Conservation (phyloP, 2,888 invertebrate genomes). For the Mystacides longicornis region DNA sequence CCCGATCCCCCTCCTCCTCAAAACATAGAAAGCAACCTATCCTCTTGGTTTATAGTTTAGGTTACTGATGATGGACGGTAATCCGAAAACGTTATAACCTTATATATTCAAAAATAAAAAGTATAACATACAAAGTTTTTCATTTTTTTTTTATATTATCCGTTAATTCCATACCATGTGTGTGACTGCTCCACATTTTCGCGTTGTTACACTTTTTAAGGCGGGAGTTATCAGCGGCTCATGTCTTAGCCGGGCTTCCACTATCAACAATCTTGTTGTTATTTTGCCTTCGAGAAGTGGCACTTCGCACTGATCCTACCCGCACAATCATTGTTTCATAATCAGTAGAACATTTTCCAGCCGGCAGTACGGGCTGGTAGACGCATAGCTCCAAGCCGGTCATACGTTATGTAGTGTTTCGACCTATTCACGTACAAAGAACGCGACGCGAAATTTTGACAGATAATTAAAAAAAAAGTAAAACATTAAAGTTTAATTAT, state of each 20-base stretch:
- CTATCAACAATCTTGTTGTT: neutral
- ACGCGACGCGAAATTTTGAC: neutral
- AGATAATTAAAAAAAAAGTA: neutral
- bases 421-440: neutral
- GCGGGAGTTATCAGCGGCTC: slow-evolving; percentile 19
- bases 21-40: too few relatives aligned
- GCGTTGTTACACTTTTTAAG: slow-evolving; percentile 15
- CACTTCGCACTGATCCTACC: neutral
- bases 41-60: too few relatives aligned
- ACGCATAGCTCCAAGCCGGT: neutral
- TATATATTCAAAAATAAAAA: too few relatives aligned
- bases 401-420: neutral
- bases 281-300: neutral
- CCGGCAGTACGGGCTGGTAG: neutral
- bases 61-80: too few relatives aligned
- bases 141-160: neutral
- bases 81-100: too few relatives aligned
- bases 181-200: neutral
- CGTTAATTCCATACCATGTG: neutral
- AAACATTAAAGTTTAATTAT: neutral
- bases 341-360: neutral
- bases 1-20: too few relatives aligned
- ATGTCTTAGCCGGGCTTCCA: neutral
- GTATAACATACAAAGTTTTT: too few relatives aligned
- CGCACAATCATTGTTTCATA: neutral